These are phyloP conservation scores for Temnopleurus reevesii DNA, from an alignment of 53 echinoderm and acorn worm species.

Conservation along the genomic window DNA sequence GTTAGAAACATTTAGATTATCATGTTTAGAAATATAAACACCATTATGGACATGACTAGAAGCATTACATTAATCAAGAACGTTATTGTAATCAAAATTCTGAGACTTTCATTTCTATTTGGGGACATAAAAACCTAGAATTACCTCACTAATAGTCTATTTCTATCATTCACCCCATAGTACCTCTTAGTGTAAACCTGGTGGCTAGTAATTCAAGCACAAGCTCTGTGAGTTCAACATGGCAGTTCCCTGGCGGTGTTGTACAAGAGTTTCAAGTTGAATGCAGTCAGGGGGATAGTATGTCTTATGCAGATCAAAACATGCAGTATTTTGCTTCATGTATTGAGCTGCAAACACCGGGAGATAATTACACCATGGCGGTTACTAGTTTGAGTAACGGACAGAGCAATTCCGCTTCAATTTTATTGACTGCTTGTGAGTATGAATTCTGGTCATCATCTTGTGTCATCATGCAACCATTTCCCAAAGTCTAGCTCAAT, in stretches of 20 bases:
- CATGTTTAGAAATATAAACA: too few relatives aligned
- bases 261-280: conserved; percentile 59
- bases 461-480: too few relatives aligned
- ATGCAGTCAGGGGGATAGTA: conserved; percentile 37
- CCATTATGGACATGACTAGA: too few relatives aligned
- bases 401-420: conserved; percentile 17
- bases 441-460: too few relatives aligned
- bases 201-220: conserved; percentile 25
- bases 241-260: conserved; percentile 55
- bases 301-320: background rate
- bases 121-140: too few relatives aligned
- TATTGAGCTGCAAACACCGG: conserved; percentile 25
- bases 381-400: conserved; percentile 51
- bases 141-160: too few relatives aligned
- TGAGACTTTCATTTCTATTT: too few relatives aligned
- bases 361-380: conserved; percentile 61
- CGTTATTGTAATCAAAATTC: too few relatives aligned
- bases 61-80: too few relatives aligned
- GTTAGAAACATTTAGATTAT: too few relatives aligned
- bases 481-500: too few relatives aligned
- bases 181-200: background rate
- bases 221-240: conserved; percentile 59
- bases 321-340: conserved; percentile 14
- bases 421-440: conserved; percentile 65
- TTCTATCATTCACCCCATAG: background rate